These are phyloP conservation scores for Chamaea fasciata DNA, from an alignment of 2,113 vertebrate genomes.

Conservation along the genomic window DNA sequence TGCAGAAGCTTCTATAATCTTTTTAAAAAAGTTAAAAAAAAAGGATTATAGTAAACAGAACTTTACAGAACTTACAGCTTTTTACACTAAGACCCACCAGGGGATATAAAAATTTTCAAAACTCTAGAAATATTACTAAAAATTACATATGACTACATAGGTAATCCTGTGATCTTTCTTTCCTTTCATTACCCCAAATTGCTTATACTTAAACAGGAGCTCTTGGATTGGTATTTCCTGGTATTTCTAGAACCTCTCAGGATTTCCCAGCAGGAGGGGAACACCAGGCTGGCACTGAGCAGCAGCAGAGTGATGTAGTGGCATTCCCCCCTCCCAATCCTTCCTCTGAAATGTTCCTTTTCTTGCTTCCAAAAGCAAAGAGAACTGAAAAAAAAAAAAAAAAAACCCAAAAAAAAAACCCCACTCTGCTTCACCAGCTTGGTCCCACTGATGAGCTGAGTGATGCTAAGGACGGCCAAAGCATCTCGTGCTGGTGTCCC, in stretches of 20 bases:
- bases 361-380: background rate
- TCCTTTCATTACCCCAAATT: background rate
- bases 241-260: background rate
- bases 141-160: background rate
- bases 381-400: background rate
- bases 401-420: background rate
- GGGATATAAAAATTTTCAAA: background rate
- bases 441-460: background rate
- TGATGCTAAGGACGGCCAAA: background rate
- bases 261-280: background rate
- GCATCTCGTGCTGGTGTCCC: background rate
- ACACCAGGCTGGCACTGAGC: background rate
- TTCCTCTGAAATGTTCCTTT: background rate
- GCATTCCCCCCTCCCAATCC: background rate
- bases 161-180: background rate
- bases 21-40: background rate
- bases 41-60: background rate
- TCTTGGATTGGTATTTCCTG: background rate
- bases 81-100: background rate
- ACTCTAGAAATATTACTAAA: background rate
- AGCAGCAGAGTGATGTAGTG: rapidly evolving
- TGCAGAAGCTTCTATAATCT: background rate
- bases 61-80: background rate
- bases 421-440: background rate
- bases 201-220: background rate